Conservation (phyloP, 2,797 vertebrate species). For the Melanotaenia boesemani region DNA sequence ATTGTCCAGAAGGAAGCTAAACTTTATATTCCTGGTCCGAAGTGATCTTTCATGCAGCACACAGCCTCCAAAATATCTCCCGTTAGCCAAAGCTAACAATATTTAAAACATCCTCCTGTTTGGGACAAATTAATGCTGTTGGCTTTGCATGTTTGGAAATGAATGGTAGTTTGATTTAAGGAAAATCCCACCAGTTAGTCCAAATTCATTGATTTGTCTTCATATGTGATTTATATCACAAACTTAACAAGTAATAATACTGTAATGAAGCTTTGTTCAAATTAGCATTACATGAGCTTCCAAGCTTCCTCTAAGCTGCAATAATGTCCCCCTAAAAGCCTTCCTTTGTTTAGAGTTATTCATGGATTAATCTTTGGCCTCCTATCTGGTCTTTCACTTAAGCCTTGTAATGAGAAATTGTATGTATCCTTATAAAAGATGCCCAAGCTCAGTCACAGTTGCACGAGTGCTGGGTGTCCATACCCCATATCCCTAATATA, state of each 20-base stretch:
- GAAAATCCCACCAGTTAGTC: no score
- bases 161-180: no score
- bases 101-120: no score
- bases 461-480: conserved; percentile 10
- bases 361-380: conserved; percentile 67
- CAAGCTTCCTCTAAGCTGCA: conserved; percentile 48
- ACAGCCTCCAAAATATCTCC: no score
- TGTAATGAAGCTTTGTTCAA: conserved; percentile 56
- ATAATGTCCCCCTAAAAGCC: conserved; percentile 53
- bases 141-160: no score
- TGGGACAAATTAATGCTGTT: no score
- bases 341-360: conserved; percentile 68
- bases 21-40: no score
- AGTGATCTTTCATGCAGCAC: no score
- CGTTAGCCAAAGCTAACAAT: no score
- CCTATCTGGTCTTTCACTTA: conserved; percentile 62
- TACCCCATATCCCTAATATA: conserved; percentile 20
- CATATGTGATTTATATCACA: conserved; percentile 1
- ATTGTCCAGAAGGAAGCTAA: no score
- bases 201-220: no score
- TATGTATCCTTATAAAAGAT: conserved; percentile 39
- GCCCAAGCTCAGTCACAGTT: conserved; percentile 38
- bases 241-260: conserved; percentile 46
- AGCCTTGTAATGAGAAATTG: conserved; percentile 64
- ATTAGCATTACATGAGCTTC: conserved; percentile 65